phyloP scores from a whole-genome alignment of 2,797 vertebrate species.

The Anguilla obscura region DNA sequence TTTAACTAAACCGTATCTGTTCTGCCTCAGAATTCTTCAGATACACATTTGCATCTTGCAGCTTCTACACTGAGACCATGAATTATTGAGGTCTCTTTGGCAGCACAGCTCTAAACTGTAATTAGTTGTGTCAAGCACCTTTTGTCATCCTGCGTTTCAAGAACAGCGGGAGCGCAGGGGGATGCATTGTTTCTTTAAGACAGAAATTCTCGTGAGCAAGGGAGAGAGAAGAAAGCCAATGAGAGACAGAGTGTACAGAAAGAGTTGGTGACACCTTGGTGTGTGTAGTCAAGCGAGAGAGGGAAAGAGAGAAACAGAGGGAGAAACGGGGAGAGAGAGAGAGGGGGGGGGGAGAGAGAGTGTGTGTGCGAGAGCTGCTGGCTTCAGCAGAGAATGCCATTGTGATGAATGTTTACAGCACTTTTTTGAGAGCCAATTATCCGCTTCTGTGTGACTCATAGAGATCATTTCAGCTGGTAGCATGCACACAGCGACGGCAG shows the following conservation, averaged over 20 bases:
- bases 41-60: constrained; percentile 33
- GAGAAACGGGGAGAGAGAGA: constrained; percentile 12
- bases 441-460: constrained; percentile 60
- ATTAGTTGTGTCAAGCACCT: constrained; percentile 60
- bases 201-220: constrained; percentile 40
- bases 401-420: constrained; percentile 66
- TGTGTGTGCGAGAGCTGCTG: constrained; percentile 35
- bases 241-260: constrained; percentile 43
- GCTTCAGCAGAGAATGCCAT: constrained; percentile 55
- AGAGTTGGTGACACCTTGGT: constrained; percentile 51
- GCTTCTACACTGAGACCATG: constrained; percentile 27
- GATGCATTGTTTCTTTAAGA: constrained; percentile 55
- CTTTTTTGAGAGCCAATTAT: constrained; percentile 70
- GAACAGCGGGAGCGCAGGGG: constrained; percentile 20
- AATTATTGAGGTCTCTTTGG: constrained; percentile 42
- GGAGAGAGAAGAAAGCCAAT: constrained; percentile 48
- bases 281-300: constrained; percentile 47
- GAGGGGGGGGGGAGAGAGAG: constrained; percentile 16
- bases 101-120: constrained; percentile 56
- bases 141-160: constrained; percentile 52
- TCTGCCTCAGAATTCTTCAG: constrained; percentile 32
- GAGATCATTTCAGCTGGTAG: constrained; percentile 66
- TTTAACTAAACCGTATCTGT: neutral
- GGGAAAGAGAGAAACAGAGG: constrained; percentile 16
- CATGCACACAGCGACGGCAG: constrained; percentile 46